Evolutionary conservation across 2,797 vertebrate genomes (phyloP), one percentile per base, ranked within the genome.

Genomic region (Gephyroberyx darwinii): DNA sequence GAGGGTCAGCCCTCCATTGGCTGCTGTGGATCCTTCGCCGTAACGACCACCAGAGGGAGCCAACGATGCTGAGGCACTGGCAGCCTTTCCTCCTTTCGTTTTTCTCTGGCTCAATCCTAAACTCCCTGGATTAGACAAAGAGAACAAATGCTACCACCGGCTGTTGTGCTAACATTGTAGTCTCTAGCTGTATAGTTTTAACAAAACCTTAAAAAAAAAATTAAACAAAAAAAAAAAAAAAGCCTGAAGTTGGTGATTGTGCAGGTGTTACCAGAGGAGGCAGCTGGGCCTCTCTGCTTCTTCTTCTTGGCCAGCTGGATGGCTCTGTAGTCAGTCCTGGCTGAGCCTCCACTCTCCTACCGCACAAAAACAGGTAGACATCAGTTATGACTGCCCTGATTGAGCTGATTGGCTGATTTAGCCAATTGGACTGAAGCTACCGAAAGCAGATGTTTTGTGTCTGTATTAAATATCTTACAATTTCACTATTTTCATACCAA

Each of bases 321-420:
- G 72, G 96, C 97, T 92, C 95, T 95, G 91, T 96, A 98, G 91
- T 99, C 97, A 1, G 97, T 99, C 89, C 98, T 93, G 0, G 96
- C 97, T 59, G 98, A 98, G 63, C 97, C 98, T 68, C 96, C 93
- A 74, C 95, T 96, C 77, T 97, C 97, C 98, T 99, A 74, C 77
- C 0, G 26, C 12, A 19, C 12, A 75, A 63, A 7, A 41, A 61
- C 45, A 51, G 0, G 20, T 1, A 31, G 5, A 70, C 47, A 68
- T 31, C 26, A 26, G 26, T 26, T 26, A 26, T 26, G 26, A 26
- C 26, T 26, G 26, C 26, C 26, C 26, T 4, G n/a, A n/a, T n/a
- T n/a, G n/a, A n/a, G n/a, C 26, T 26, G 26, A 26, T 3, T 26
- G 37, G 37, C 9, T 35, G 33, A 35, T 35, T 26, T 4, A 26